Conservation (phyloP, 2,113 vertebrate species). For the Gnathonemus longibarbis region DNA sequence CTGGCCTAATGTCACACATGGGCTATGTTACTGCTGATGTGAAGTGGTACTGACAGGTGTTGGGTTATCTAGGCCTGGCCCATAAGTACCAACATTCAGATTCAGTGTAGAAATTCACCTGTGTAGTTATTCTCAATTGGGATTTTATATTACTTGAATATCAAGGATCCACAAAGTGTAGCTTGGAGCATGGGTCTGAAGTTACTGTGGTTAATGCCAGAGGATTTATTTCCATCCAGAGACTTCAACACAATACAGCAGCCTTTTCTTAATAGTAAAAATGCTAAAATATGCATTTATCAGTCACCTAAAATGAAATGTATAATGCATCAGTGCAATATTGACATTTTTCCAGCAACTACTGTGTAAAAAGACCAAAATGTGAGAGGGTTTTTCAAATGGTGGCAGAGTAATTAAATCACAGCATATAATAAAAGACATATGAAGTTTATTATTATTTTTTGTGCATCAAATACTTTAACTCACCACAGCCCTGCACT, state of each 20-base stretch:
- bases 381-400: neutral
- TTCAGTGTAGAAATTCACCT: neutral
- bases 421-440: neutral
- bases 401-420: neutral
- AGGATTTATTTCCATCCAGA: neutral
- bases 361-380: neutral
- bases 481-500: neutral
- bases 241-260: neutral
- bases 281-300: neutral
- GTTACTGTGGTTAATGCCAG: neutral
- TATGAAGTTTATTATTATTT: neutral
- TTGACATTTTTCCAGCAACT: neutral
- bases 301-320: neutral
- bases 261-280: slow-evolving; percentile 6
- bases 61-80: neutral
- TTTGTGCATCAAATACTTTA: neutral
- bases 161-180: neutral
- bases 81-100: neutral
- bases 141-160: neutral
- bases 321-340: neutral
- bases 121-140: neutral
- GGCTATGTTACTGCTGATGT: neutral
- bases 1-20: neutral
- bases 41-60: neutral
- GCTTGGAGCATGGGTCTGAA: neutral